A percentile compares a stretch with the other conserved stretches of the same genome.
These are phyloP conservation scores for Amblyraja radiata DNA, from an alignment of 2,797 vertebrate genomes.

Conservation along the genomic window DNA sequence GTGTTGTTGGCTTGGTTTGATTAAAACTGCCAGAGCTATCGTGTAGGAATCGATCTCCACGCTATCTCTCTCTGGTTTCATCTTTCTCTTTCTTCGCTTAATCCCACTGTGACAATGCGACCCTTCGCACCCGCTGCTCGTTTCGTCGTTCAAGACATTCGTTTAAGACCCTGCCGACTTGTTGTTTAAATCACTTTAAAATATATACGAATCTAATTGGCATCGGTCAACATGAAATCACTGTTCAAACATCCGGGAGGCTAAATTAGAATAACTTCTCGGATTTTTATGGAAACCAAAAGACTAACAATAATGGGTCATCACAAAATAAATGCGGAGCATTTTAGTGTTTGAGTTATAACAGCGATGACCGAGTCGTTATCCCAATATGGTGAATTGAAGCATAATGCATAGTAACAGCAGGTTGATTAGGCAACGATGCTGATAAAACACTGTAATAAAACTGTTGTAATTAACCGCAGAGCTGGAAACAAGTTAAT, in stretches of 20 bases:
- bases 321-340: background rate
- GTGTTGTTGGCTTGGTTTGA: background rate
- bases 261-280: background rate
- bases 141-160: background rate
- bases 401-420: background rate
- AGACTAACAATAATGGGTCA: background rate
- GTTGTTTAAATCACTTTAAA: background rate
- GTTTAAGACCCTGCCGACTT: background rate
- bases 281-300: background rate
- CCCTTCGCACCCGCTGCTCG: background rate
- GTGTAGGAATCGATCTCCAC: background rate
- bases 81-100: background rate
- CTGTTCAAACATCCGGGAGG: background rate
- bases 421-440: background rate
- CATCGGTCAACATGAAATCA: background rate
- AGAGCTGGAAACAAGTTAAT: background rate
- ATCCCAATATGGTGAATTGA: background rate
- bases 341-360: background rate
- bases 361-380: background rate
- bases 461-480: background rate
- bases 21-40: background rate
- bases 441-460: background rate
- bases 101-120: background rate
- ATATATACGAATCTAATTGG: background rate
- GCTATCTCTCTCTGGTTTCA: background rate